Evolutionary conservation across 2,888 invertebrate genomes (phyloP).

Genomic region (Zygogramma bicolorata): DNA sequence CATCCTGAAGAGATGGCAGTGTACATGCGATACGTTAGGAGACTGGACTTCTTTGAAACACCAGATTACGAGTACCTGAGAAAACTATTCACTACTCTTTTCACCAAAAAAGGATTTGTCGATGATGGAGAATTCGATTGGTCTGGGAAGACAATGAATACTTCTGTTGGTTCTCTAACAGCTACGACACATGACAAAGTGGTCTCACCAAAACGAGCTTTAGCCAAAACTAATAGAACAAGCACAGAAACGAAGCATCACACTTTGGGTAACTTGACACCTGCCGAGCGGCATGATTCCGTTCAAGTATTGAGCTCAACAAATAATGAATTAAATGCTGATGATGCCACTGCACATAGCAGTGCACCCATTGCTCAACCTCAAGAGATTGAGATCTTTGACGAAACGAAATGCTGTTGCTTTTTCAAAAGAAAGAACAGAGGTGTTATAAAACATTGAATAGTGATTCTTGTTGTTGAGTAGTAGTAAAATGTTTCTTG

Average conservation of each 20-base stretch:
- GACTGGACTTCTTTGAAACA: slow-evolving; percentile 99
- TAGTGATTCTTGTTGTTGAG: slow-evolving; percentile 20
- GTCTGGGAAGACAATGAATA: slow-evolving; percentile 87
- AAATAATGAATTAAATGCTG: slow-evolving; percentile 94
- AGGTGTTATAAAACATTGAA: slow-evolving; percentile 64
- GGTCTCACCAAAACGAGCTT: slow-evolving; percentile 83
- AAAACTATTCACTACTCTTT: slow-evolving; percentile 93
- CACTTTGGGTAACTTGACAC: slow-evolving; percentile 86
- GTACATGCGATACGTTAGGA: slow-evolving; percentile 95
- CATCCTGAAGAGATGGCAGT: slow-evolving; percentile 97
- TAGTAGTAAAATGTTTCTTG: slow-evolving; percentile 26
- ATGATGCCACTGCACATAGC: slow-evolving; percentile 96
- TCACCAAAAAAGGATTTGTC: slow-evolving; percentile 86
- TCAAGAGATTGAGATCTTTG: slow-evolving; percentile 94
- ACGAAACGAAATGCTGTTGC: slow-evolving; percentile 98
- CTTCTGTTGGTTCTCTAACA: slow-evolving; percentile 92
- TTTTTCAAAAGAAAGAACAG: slow-evolving; percentile 99
- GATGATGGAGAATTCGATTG: slow-evolving; percentile 96
- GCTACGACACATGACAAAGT: slow-evolving; percentile 93
- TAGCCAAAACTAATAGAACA: slow-evolving; percentile 72
- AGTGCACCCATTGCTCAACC: slow-evolving; percentile 96
- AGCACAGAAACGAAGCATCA: slow-evolving; percentile 86
- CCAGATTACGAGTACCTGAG: slow-evolving; percentile 99
- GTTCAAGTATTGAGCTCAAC: slow-evolving; percentile 99
- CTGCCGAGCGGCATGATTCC: slow-evolving; percentile 96